These are phyloP conservation scores for Notolabrus celidotus DNA, from an alignment of 2,797 vertebrate genomes.

Conservation along the genomic window DNA sequence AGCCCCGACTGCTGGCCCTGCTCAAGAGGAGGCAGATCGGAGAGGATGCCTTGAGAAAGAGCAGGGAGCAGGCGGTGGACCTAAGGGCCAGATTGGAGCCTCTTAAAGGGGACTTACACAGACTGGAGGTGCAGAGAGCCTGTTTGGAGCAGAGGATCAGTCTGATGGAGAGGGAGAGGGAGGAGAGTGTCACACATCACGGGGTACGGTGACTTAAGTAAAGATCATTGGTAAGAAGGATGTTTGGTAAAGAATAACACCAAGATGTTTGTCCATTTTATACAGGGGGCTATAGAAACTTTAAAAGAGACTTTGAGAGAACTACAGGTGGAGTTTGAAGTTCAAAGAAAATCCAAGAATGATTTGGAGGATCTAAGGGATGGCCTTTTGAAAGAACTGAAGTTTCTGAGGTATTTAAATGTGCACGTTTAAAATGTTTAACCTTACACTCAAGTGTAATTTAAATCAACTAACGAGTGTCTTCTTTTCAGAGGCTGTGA, in stretches of 20 bases:
- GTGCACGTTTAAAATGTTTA: neutral
- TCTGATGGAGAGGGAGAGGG: conserved; percentile 86
- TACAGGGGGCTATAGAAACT: conserved; percentile 87
- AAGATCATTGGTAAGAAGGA: neutral
- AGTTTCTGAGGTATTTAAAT: conserved; percentile 86
- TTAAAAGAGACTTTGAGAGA: conserved; percentile 86
- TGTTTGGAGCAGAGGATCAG: conserved; percentile 87
- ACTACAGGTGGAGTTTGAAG: conserved; percentile 85
- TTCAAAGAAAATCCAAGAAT: conserved; percentile 87
- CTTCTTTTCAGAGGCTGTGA: conserved; percentile 56
- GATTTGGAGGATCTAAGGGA: conserved; percentile 84
- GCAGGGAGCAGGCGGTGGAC: conserved; percentile 83
- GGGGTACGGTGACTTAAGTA: conserved; percentile 59
- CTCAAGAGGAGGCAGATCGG: conserved; percentile 86
- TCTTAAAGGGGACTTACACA: conserved; percentile 83
- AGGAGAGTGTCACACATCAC: conserved; percentile 84
- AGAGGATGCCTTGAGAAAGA: conserved; percentile 85
- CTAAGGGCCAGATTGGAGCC: conserved; percentile 86
- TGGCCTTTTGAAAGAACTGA: conserved; percentile 86
- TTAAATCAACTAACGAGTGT: neutral
- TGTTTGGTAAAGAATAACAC: neutral
- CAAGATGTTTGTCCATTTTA: conserved; percentile 13
- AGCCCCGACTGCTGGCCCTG: conserved; percentile 88
- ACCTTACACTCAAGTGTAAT: neutral
- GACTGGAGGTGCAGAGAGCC: conserved; percentile 84